Conservation (phyloP, 2,113 vertebrate genomes). For the Proteles cristata region DNA sequence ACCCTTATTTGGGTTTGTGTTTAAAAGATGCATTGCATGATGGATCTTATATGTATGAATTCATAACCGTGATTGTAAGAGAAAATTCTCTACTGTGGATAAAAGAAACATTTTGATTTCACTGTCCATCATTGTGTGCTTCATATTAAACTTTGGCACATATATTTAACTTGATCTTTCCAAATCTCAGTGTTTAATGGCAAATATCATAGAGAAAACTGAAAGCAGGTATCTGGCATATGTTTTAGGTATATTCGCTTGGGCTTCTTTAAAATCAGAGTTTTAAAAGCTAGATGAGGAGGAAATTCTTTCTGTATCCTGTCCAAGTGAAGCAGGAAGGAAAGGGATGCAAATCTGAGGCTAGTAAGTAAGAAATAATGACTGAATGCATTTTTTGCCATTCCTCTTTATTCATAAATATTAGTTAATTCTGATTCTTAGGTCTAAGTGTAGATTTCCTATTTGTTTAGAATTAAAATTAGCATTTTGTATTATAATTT, state of each 20-base stretch:
- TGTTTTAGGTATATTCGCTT: neutral
- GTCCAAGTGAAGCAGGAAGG: constrained; percentile 1
- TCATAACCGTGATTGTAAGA: neutral
- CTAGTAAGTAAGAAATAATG: constrained; percentile 16
- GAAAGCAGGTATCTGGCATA: neutral
- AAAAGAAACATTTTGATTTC: neutral
- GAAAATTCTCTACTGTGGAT: neutral
- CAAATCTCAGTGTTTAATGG: neutral
- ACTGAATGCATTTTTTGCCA: constrained; percentile 50
- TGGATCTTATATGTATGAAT: neutral
- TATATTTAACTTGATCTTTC: neutral
- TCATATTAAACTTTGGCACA: neutral
- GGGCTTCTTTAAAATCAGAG: neutral
- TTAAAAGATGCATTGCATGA: neutral
- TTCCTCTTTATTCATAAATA: constrained; percentile 47
- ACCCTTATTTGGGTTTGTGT: neutral
- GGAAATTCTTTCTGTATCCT: neutral
- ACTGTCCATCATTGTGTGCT: neutral
- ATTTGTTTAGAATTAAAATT: constrained; percentile 62
- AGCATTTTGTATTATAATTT: constrained; percentile 71
- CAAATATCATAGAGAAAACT: neutral
- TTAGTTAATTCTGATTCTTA: constrained; percentile 18
- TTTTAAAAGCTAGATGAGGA: neutral
- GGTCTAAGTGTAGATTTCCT: constrained; percentile 62
- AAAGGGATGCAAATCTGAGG: neutral